phyloP scores from a whole-genome alignment of 2,113 vertebrate genomes.

The Nycticorax nycticorax region DNA sequence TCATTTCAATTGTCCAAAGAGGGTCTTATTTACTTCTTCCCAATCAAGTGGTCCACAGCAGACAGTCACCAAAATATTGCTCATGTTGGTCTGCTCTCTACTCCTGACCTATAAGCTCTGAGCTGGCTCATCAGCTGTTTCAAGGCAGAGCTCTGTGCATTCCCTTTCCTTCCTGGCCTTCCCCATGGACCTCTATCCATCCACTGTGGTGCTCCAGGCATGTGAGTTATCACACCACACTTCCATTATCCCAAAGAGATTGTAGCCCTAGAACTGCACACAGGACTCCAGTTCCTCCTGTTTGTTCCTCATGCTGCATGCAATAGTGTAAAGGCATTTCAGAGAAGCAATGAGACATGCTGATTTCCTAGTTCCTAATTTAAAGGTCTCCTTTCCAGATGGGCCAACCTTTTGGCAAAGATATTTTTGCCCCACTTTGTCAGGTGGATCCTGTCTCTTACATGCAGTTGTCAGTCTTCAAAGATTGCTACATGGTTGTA shows the following conservation, averaged over 20 bases:
- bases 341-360: not conserved
- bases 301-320: not conserved
- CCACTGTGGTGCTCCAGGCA: not conserved
- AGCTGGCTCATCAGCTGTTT: not conserved
- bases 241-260: not conserved
- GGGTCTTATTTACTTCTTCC: not conserved
- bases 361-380: not conserved
- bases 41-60: not conserved
- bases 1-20: not conserved
- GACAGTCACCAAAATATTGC: not conserved
- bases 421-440: not conserved
- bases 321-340: not conserved
- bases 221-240: not conserved
- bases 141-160: not conserved
- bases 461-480: not conserved
- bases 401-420: not conserved
- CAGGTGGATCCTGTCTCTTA: not conserved
- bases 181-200: not conserved
- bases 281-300: not conserved
- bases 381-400: not conserved
- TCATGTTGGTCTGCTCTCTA: not conserved
- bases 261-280: not conserved
- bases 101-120: not conserved
- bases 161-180: not conserved
- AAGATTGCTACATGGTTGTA: not conserved